Percentiles rank a stretch among this genome's conserved stretches.
phyloP scores from a whole-genome alignment of 2,888 invertebrate genomes.

The Meiosimyza platycephala region DNA sequence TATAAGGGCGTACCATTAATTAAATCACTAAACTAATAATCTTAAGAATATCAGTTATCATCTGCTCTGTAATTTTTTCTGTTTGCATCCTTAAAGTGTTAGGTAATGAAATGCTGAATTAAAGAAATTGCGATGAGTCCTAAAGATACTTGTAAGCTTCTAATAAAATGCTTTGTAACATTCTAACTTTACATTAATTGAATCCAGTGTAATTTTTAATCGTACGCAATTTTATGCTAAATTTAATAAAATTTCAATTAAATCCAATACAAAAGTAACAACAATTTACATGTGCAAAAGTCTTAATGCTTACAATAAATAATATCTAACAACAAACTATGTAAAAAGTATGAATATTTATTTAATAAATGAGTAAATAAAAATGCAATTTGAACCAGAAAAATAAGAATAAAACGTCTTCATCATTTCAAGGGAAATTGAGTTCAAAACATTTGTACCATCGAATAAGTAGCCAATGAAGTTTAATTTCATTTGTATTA shows the following conservation, averaged over 20 bases:
- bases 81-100: neutral
- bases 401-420: neutral
- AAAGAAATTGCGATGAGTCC: neutral
- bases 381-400: constrained; percentile 32
- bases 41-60: constrained; percentile 3
- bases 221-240: neutral
- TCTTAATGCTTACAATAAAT: constrained; percentile 40
- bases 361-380: constrained; percentile 41
- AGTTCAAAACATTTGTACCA: too few species aligned
- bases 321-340: constrained; percentile 30
- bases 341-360: constrained; percentile 48
- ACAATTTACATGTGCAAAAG: neutral
- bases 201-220: constrained; percentile 12
- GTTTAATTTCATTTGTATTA: too few species aligned
- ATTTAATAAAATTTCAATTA: constrained; percentile 8
- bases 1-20: neutral
- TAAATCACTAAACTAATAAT: neutral
- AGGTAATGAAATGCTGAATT: neutral
- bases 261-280: neutral
- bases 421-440: too few species aligned
- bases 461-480: too few species aligned
- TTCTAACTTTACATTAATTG: constrained; percentile 10
- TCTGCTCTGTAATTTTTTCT: neutral
- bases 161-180: constrained; percentile 11
- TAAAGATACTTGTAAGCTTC: neutral